Base-by-base conservation (phyloP, 2,888 invertebrate genomes). In the Arge pagana region DNA sequence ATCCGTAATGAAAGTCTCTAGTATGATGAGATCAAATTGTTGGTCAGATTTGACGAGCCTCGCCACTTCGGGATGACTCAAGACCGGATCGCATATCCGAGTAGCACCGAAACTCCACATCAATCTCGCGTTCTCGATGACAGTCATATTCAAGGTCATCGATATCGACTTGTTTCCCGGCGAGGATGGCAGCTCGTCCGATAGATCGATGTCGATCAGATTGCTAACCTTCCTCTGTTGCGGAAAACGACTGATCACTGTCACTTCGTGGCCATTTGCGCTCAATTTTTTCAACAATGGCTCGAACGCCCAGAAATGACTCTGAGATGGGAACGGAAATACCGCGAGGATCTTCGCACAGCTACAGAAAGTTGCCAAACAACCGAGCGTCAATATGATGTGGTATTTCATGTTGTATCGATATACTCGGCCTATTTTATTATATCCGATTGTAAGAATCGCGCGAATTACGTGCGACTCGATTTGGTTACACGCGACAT, bases 1-100 rank as follows among this genome's bases (percentile, higher is more conserved):
- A 43, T 71, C 65, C 1, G 61, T 56, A 37, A 60, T 64, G 51
- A 68, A 66, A 5, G 57, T 53, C 48, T 70, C 70, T 10, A 57
- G 54, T 11, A 71, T 57, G 3, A 66, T 53, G 6, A 69, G 45
- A 53, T 71, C 69, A 33, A 62, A 68, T 16, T 16, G 24, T 10
- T 19, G 28, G 6, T 39, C 28, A 5, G 19, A 1, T 10, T 39
- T 28, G n/a, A 37, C 4, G 11, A 48, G 18, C 21, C 7, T 4
- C 28, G 5, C 18, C 13, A 48, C 26, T 2, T 19, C 21, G 19
- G 39, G 30, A 19, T 48, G 28, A n/a, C 8, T 13, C 3, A 48
- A n/a, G 18, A 48, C 37, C 16, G 48, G 4, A 10, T 11, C 37
- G 28, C 48, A 48, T 3, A 48, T 13, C 3, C 13, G 8, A 10